Percentiles rank a stretch among this genome's conserved stretches.
Evolutionary conservation across 1,140 invertebrate genomes (phyloP).

Genomic region (Heliconius melpomene): DNA sequence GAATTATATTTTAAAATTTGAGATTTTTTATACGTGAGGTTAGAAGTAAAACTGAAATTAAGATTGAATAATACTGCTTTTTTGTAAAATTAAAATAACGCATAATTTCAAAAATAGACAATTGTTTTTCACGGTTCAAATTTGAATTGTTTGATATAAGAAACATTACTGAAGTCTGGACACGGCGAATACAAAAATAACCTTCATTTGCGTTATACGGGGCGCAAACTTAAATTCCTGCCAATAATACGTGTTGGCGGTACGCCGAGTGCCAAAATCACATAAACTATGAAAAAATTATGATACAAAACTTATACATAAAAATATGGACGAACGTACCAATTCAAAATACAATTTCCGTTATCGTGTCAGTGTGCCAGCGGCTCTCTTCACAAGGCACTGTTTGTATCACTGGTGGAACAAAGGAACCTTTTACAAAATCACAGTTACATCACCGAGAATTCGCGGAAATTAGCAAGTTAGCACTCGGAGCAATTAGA

Average conservation of each 20-base stretch:
- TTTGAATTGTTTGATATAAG: conserved; percentile 4
- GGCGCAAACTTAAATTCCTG: conserved; percentile 61
- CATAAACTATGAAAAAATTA: conserved; percentile 24
- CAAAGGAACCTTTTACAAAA: conserved; percentile 57
- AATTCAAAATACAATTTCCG: conserved; percentile 30
- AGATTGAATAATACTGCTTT: not conserved
- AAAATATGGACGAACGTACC: conserved; percentile 44
- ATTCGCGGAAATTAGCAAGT: conserved; percentile 61
- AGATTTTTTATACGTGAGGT: too few species aligned
- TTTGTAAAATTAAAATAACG: not conserved
- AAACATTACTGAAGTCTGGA: conserved; percentile 20
- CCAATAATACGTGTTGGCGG: conserved; percentile 69
- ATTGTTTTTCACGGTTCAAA: not conserved
- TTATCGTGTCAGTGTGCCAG: conserved; percentile 55
- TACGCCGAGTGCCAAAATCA: conserved; percentile 46
- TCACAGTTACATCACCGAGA: conserved; percentile 61
- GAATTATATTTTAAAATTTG: too few species aligned
- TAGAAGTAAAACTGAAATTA: too few species aligned
- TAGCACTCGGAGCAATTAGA: conserved; percentile 31
- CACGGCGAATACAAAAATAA: conserved; percentile 50
- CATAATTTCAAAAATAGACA: not conserved
- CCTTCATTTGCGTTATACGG: conserved; percentile 47
- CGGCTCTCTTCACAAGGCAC: conserved; percentile 59
- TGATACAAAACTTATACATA: conserved; percentile 27
- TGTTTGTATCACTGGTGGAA: conserved; percentile 52